Conservation (phyloP, 2,888 invertebrate species). For the Odontocerum albicorne region DNA sequence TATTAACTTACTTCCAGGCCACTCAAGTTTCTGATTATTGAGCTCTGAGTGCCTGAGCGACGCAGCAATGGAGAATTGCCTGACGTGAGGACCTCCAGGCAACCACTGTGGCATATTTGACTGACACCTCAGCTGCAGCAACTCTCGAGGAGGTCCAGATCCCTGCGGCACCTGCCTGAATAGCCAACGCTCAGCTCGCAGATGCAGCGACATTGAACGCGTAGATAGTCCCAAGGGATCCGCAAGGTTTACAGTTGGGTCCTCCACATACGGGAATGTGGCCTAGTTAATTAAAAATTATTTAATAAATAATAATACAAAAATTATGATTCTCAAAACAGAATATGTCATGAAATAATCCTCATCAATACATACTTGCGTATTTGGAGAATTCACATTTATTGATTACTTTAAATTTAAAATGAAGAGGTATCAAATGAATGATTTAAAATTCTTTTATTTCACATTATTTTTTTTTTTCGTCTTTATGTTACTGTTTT, state of each 20-base stretch:
- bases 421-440: too few relatives aligned
- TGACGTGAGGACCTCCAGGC: conserved; percentile 31
- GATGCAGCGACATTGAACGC: conserved; percentile 23
- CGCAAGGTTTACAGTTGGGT: conserved; percentile 12
- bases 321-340: too few relatives aligned
- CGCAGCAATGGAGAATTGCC: conserved; percentile 31
- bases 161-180: conserved; percentile 13
- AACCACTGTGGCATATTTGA: conserved; percentile 29
- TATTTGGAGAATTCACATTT: too few relatives aligned
- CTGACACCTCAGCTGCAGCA: conserved; percentile 20
- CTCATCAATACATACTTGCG: too few relatives aligned
- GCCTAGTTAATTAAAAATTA: conserved; percentile 19
- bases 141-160: not conserved
- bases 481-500: too few relatives aligned
- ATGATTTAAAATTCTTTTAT: too few relatives aligned
- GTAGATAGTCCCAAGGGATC: conserved; percentile 29
- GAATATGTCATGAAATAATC: not conserved
- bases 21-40: conserved; percentile 27
- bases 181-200: conserved; percentile 27
- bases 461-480: too few relatives aligned
- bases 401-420: too few relatives aligned
- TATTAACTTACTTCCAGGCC: conserved; percentile 26
- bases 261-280: conserved; percentile 24
- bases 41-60: conserved; percentile 14
- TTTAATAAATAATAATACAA: too few relatives aligned